These are phyloP conservation scores for Eupsittula cactorum DNA, from an alignment of 2,113 vertebrate species.

Conservation along the genomic window DNA sequence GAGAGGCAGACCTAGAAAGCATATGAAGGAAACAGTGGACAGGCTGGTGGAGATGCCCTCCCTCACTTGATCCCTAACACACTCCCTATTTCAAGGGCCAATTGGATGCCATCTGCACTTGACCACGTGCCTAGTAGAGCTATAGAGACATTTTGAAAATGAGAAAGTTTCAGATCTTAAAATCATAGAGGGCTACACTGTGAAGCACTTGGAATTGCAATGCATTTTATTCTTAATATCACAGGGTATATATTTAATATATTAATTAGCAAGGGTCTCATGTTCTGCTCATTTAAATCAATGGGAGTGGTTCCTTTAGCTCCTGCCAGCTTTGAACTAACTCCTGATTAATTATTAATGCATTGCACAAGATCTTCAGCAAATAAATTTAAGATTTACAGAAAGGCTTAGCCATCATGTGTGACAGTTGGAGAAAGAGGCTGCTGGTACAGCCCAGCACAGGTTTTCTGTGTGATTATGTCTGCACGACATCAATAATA, in stretches of 20 bases:
- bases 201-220: background rate
- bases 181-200: background rate
- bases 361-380: background rate
- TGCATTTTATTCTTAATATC: background rate
- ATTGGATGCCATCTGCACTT: accelerated
- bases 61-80: accelerated
- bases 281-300: background rate
- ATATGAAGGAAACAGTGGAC: accelerated
- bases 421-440: background rate
- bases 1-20: background rate
- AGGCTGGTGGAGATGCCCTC: background rate
- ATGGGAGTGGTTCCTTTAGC: background rate
- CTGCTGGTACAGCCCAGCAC: background rate
- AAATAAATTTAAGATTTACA: background rate
- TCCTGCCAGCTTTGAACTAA: background rate
- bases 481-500: background rate
- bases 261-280: background rate
- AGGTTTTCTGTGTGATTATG: background rate
- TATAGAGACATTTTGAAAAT: background rate
- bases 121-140: accelerated
- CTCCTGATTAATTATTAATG: background rate
- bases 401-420: background rate
- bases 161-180: background rate
- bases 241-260: background rate
- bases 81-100: too few species aligned